A percentile compares a stretch with the other conserved stretches of the same genome.
These are phyloP conservation scores for Lanistes nyassanus DNA, from an alignment of 1,140 invertebrate genomes.

Conservation along the genomic window DNA sequence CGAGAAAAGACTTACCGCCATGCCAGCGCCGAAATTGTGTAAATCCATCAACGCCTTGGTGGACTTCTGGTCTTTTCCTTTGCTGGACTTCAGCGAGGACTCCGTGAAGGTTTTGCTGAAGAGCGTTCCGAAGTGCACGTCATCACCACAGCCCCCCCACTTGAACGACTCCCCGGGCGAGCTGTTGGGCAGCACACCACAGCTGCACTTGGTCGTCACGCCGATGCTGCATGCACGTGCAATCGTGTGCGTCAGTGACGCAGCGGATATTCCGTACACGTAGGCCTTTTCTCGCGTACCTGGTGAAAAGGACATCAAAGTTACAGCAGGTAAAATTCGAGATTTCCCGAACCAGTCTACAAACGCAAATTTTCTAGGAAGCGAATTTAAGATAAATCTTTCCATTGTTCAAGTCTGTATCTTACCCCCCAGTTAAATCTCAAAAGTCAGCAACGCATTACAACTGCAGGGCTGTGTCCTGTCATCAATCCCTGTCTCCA, in stretches of 20 bases:
- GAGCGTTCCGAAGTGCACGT: constrained; percentile 73
- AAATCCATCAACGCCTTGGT: constrained; percentile 72
- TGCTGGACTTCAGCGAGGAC: constrained; percentile 65
- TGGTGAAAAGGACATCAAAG: constrained; percentile 56
- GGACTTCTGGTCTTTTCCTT: constrained; percentile 64
- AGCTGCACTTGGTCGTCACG: constrained; percentile 75
- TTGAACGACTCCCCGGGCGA: constrained; percentile 66
- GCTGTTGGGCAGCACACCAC: constrained; percentile 67
- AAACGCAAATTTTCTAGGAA: too few species aligned
- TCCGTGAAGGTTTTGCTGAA: constrained; percentile 74
- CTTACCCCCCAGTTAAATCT: too few species aligned
- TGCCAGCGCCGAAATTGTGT: constrained; percentile 72
- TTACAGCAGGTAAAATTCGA: too few species aligned
- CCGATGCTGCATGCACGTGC: constrained; percentile 79
- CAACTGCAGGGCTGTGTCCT: too few species aligned
- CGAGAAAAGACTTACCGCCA: constrained; percentile 42
- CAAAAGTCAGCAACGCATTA: too few species aligned
- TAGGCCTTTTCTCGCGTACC: constrained; percentile 85
- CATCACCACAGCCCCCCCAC: constrained; percentile 78
- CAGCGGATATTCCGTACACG: constrained; percentile 79
- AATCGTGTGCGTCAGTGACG: constrained; percentile 78
- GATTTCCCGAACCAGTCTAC: too few species aligned
- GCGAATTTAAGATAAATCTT: too few species aligned
- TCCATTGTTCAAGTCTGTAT: too few species aligned
- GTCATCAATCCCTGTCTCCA: too few species aligned